Conservation (phyloP, 1,140 invertebrate species). For the Zaprionus camerounensis region DNA sequence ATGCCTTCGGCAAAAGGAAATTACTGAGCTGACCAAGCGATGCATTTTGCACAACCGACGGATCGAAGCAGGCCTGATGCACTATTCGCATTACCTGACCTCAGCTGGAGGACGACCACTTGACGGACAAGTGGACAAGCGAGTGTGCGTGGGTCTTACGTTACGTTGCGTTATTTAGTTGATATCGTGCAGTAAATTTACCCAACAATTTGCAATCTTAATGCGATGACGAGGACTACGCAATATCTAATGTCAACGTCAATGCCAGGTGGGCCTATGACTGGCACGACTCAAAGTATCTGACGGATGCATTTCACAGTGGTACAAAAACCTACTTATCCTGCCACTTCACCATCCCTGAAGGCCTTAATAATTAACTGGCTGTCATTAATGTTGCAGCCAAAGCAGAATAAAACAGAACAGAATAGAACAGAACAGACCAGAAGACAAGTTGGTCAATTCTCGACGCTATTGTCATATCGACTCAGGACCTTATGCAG, state of each 20-base stretch:
- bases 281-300: background rate
- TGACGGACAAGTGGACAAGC: background rate
- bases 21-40: background rate
- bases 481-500: background rate
- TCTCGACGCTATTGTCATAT: conserved; percentile 6
- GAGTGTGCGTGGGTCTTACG: background rate
- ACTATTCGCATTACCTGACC: conserved; percentile 9
- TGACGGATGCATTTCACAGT: background rate
- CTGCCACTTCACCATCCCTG: no score
- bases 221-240: conserved; percentile 19
- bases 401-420: background rate
- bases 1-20: conserved; percentile 5
- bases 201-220: conserved; percentile 37
- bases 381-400: conserved; percentile 2
- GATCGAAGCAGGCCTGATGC: conserved; percentile 7
- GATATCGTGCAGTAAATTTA: conserved; percentile 18
- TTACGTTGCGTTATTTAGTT: background rate
- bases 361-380: conserved; percentile 10
- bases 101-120: no score
- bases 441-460: background rate
- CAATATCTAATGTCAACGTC: conserved; percentile 2
- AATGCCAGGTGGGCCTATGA: background rate
- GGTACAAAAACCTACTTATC: no score
- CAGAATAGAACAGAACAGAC: no score
- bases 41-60: conserved; percentile 25